phyloP scores from a whole-genome alignment of 2,113 vertebrate species.

The Oncorhynchus kisutch region DNA sequence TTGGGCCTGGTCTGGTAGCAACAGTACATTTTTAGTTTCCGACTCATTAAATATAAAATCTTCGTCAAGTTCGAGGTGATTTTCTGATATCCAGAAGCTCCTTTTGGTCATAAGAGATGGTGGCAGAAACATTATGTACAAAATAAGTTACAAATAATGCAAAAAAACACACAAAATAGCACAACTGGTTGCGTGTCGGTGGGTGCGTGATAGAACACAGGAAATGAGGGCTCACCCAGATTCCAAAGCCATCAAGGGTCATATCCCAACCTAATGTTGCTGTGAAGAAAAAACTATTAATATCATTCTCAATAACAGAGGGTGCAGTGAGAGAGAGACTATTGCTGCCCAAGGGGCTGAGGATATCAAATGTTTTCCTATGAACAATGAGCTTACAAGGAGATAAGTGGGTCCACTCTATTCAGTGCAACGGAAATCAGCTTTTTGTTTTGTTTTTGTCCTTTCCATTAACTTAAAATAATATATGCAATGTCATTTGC shows the following conservation, averaged over 20 bases:
- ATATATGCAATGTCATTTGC: constrained; percentile 29
- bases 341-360: constrained; percentile 24
- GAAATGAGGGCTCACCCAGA: background rate
- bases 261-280: constrained; percentile 18
- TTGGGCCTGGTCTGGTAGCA: too few relatives aligned
- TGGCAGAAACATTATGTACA: too few relatives aligned
- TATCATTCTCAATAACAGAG: constrained; percentile 32
- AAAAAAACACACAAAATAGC: too few relatives aligned
- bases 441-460: constrained; percentile 10
- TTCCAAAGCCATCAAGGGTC: background rate
- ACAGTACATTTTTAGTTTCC: too few relatives aligned
- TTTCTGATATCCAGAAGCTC: too few relatives aligned
- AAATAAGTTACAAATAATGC: too few relatives aligned
- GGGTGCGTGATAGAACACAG: too few relatives aligned
- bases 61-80: too few relatives aligned
- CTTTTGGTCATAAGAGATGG: too few relatives aligned
- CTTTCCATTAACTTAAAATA: constrained; percentile 41
- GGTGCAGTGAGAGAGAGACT: constrained; percentile 4
- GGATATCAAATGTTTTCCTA: constrained; percentile 46
- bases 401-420: constrained; percentile 4
- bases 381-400: constrained; percentile 43
- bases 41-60: too few relatives aligned
- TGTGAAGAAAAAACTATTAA: constrained; percentile 40
- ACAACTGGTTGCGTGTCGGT: too few relatives aligned
- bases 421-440: constrained; percentile 27